Conservation (phyloP, 37 sponge, comb jelly and placozoan species). For the Beroe forskalii region DNA sequence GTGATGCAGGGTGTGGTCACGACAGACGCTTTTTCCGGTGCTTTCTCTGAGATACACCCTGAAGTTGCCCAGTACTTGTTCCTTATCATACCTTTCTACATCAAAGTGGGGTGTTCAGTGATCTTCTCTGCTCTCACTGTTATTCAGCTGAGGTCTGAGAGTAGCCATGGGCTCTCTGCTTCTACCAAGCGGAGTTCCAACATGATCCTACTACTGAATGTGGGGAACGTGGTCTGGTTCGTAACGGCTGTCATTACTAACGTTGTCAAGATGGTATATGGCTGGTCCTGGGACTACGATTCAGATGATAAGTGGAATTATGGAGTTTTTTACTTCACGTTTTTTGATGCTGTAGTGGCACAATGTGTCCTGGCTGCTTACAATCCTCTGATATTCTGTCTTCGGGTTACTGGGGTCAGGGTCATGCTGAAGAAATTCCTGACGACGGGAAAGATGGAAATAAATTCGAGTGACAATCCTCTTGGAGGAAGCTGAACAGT, state of each 20-base stretch:
- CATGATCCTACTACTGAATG: background rate
- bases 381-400: background rate
- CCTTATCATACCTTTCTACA: background rate
- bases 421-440: background rate
- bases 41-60: background rate
- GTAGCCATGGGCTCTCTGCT: background rate
- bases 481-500: too few relatives aligned
- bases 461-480: background rate
- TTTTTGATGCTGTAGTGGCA: background rate
- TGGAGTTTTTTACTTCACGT: background rate
- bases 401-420: background rate
- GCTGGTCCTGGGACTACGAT: background rate
- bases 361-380: background rate
- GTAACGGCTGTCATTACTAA: background rate
- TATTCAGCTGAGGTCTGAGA: background rate
- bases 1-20: background rate
- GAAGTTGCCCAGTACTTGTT: background rate
- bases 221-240: background rate
- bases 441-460: background rate
- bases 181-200: background rate
- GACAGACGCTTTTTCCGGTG: background rate
- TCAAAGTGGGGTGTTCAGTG: background rate
- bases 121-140: background rate
- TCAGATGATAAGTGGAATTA: background rate
- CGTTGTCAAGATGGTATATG: background rate